A percentile compares a stretch with the other conserved stretches of the same genome.
Evolutionary conservation across 2,888 invertebrate genomes (phyloP).

Genomic region (Ophion ellenae): DNA sequence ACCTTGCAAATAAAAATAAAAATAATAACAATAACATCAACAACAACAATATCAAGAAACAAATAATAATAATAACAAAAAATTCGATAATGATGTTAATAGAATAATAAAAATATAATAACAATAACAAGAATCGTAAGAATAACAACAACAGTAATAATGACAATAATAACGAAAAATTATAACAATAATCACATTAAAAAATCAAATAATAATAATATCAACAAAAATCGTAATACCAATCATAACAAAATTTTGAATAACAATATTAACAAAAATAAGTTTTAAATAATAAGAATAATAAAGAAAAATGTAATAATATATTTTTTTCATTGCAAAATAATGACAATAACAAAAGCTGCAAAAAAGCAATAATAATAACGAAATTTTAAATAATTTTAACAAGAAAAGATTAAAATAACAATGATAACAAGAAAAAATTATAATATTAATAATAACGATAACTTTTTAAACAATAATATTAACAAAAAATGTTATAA

Average conservation of each 20-base stretch:
- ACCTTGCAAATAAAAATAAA: slow-evolving; percentile 84
- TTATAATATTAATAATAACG: too few relatives aligned
- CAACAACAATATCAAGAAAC: too few relatives aligned
- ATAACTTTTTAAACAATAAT: too few relatives aligned
- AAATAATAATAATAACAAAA: not conserved
- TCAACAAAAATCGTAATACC: not conserved
- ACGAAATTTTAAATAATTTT: too few relatives aligned
- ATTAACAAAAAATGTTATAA: too few relatives aligned
- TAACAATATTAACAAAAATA: slow-evolving; percentile 5
- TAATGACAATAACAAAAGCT: too few relatives aligned
- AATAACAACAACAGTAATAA: not conserved
- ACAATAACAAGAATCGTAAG: not conserved
- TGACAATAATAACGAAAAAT: not conserved
- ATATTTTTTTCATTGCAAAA: too few relatives aligned
- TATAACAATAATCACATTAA: not conserved
- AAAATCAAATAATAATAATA: slow-evolving; percentile 28
- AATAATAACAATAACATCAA: not conserved
- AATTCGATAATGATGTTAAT: not conserved
- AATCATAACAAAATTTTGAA: too few relatives aligned
- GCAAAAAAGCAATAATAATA: too few relatives aligned
- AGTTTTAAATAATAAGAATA: slow-evolving; percentile 1
- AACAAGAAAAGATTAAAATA: too few relatives aligned
- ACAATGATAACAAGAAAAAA: too few relatives aligned
- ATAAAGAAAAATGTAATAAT: not conserved
- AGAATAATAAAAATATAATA: not conserved